Percentiles rank a stretch among this genome's conserved stretches.
Conservation (phyloP, 2,888 invertebrate genomes). For the Rotaria magnacalcarata region DNA sequence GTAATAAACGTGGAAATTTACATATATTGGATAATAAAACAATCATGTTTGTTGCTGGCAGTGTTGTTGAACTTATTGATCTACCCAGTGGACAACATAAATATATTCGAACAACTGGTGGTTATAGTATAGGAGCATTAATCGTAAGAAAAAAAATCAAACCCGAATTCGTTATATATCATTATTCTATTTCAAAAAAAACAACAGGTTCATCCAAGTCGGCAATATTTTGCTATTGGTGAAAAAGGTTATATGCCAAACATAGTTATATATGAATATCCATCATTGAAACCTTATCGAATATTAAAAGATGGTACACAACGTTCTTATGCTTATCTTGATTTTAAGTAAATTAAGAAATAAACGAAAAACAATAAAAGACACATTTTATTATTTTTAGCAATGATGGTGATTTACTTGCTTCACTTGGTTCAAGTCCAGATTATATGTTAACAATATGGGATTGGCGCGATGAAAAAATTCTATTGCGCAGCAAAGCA, state of each 20-base stretch:
- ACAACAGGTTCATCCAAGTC: conserved; percentile 62
- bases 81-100: conserved; percentile 67
- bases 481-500: conserved; percentile 74
- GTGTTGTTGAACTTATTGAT: conserved; percentile 73
- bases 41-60: conserved; percentile 75
- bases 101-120: conserved; percentile 72
- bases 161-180: too few relatives aligned
- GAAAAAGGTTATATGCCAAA: conserved; percentile 73
- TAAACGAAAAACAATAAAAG: too few relatives aligned
- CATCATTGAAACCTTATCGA: conserved; percentile 70
- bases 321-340: conserved; percentile 69
- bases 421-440: conserved; percentile 77
- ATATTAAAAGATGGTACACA: conserved; percentile 74
- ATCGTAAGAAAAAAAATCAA: conserved; percentile 63
- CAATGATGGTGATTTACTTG: conserved; percentile 73
- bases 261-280: conserved; percentile 78
- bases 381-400: conserved; percentile 61
- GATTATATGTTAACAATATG: conserved; percentile 82
- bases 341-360: conserved; percentile 57
- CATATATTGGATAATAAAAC: conserved; percentile 72
- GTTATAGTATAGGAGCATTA: conserved; percentile 76
- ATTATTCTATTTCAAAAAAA: too few relatives aligned
- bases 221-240: conserved; percentile 73
- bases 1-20: conserved; percentile 74
- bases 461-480: conserved; percentile 75